Evolutionary conservation across 2,797 vertebrate species (phyloP).

Genomic region (Coluber constrictor): DNA sequence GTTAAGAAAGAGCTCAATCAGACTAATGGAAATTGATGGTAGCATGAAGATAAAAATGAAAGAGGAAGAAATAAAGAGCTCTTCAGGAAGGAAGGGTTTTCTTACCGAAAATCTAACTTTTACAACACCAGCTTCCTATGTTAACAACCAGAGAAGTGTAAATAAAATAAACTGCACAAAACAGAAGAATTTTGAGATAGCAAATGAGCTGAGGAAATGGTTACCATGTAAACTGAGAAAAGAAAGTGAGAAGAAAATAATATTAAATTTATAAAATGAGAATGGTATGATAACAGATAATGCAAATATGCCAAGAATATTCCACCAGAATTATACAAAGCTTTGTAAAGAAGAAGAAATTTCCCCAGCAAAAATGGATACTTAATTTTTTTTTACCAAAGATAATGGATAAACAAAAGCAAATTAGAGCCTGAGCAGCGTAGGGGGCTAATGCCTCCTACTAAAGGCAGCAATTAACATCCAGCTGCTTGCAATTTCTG

Average conservation of each 20-base stretch:
- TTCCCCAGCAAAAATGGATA: neutral
- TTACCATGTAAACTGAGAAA: neutral
- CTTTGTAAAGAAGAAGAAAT: neutral
- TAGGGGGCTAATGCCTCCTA: too few relatives aligned
- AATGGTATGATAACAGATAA: neutral
- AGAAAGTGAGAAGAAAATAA: neutral
- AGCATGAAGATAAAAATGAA: neutral
- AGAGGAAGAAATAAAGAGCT: neutral
- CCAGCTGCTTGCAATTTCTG: too few relatives aligned
- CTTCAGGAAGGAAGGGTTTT: neutral
- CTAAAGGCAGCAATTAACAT: too few relatives aligned
- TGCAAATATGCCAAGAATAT: neutral
- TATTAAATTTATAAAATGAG: neutral
- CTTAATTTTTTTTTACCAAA: neutral
- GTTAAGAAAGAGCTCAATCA: neutral
- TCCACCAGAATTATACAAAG: neutral
- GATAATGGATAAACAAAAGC: neutral
- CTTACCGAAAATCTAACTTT: neutral
- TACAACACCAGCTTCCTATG: neutral
- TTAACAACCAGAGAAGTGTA: neutral
- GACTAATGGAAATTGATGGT: neutral
- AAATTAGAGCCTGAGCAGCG: too few relatives aligned
- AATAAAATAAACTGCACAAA: neutral
- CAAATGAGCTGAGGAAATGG: neutral
- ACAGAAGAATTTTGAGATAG: neutral